Evolutionary conservation across 2,888 invertebrate genomes (phyloP), one percentile per base, ranked within the genome.

Genomic region (Therioaphis trifolii): DNA sequence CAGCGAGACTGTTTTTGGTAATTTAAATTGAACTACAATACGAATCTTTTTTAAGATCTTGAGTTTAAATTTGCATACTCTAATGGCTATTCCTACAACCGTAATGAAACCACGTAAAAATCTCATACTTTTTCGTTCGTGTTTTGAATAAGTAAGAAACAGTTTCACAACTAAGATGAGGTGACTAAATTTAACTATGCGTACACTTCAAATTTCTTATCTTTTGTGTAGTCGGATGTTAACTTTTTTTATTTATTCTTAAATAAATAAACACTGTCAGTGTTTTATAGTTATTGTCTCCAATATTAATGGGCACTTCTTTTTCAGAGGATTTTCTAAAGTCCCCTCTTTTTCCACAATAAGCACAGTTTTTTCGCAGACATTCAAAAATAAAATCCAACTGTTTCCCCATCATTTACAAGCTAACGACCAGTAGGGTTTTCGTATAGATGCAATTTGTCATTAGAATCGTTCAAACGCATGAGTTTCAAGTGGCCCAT

Each of bases 81-180:
- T 80, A 69, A 80, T 80, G 52, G 78, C n/a, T 69, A 46, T 69
- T 71, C 58, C 58, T 40, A 40, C n/a, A 24, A 2, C 68, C 12
- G 71, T 69, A 71, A 71, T 80, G 71, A 71, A 80, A 71, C 71
- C 79, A 80, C 79, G 71, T 71, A 80, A 80, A 79, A 80, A 71
- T 69, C 79, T 58, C 79, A 80, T 80, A 69, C 58, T 58, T 71
- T 78, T 80, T 80, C 71, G 29, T 52, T 18, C 79, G 46, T 80
- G 79, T 27, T n/a, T 71, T 61, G 79, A 80, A 80, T 80, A 80
- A 24, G 69, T 71, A 71, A 58, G 61, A 69, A 71, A 71, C 43
- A n/a, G 1, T 49, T 35, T 4, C n/a, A 21, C 11, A 18, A n/a
- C 0, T 27, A 18, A 27, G 40, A 43, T 27, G 2, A 58, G 5